Evolutionary conservation across 2,113 vertebrate species (phyloP).

Genomic region (Ciconia maguari): DNA sequence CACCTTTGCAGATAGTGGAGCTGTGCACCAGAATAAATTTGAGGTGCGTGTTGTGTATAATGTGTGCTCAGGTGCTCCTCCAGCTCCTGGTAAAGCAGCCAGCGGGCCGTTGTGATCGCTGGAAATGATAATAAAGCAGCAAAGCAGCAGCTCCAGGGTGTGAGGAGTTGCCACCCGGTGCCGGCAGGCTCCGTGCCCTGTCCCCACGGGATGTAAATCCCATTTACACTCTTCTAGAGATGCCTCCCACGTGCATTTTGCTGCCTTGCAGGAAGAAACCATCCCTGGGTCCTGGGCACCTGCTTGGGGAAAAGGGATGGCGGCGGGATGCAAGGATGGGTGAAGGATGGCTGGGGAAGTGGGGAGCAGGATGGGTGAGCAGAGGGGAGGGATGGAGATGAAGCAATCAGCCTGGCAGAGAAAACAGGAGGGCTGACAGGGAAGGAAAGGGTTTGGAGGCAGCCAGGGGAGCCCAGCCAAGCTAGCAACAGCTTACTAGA

Average conservation of each 20-base stretch:
- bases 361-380: not conserved
- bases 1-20: not conserved
- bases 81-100: not conserved
- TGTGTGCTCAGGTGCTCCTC: not conserved
- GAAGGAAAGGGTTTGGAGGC: not conserved
- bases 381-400: not conserved
- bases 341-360: not conserved
- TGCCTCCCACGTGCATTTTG: not conserved
- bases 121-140: not conserved
- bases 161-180: not conserved
- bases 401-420: not conserved
- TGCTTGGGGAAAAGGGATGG: too few relatives aligned
- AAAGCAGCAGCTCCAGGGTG: not conserved
- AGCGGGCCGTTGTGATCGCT: not conserved
- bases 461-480: not conserved
- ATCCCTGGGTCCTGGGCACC: not conserved
- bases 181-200: fast-evolving
- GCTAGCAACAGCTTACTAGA: fast-evolving
- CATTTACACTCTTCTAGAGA: not conserved
- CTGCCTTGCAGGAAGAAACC: not conserved
- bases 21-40: not conserved
- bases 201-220: fast-evolving
- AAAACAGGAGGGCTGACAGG: not conserved
- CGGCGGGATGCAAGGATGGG: not conserved
- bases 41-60: not conserved